Base-by-base conservation (phyloP, 2,113 vertebrate species). In the Plecotus auritus region DNA sequence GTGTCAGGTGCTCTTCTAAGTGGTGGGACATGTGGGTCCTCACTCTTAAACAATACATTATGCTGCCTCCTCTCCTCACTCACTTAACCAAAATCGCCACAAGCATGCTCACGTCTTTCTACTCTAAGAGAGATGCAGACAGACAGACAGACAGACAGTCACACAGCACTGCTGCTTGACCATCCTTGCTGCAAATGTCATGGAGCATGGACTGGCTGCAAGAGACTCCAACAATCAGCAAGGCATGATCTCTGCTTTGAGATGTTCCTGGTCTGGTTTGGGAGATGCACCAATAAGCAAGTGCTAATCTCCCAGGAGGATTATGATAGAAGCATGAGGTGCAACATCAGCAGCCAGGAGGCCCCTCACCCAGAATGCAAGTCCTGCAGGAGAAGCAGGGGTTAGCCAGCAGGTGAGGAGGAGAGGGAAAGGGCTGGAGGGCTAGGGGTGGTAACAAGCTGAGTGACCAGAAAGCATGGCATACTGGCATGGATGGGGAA, bases 141-240 rank as follows among this genome's bases (percentile, higher is more conserved):
- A 70, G 40, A 69, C 74, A 83, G 67, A 74, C 54, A 72, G 42
- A 74, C 42, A 49, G 77, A 73, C 20, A 72, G 70, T 28, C 12
- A 1, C 18, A 47, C 14, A 23, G 12, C 37, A 54, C 23, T 30
- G 18, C 64, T 13, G 12, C 35, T 1, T n/a, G 13, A 22, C 17
- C 20, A 4, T 42, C 28, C 72, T n/a, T 66, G 77, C 77, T 82
- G 10, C 3, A 61, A 54, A 47, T 4, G 17, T 59, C 45, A 64
- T 0, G 0, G 22, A 64, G 37, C 22, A 0, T 16, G 42, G 9
- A n/a, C 37, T 42, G 66, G 30, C 30, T 35, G 20, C 3, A 45
- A 45, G 81, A 74, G 82, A 90, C 20, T 51, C 77, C n/a, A 2
- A 40, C 18, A 45, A 16, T 18, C 13, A 74, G 67, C 20, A 69